These are phyloP conservation scores for Patiria pectinifera DNA, from an alignment of 53 echinoderm and acorn worm genomes.

Conservation along the genomic window DNA sequence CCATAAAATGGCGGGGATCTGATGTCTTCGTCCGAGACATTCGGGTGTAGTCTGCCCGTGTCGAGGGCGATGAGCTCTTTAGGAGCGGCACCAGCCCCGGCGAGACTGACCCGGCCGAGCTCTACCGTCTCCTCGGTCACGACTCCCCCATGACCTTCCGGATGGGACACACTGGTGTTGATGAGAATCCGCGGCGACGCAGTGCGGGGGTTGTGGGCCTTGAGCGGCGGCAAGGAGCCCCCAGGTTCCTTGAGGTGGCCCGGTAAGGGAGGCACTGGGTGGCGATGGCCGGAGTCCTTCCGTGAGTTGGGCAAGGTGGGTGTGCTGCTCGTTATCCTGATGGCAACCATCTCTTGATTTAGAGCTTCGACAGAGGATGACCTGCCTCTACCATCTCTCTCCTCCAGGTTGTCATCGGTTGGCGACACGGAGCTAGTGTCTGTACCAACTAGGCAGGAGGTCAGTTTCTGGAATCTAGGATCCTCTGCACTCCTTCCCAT, in stretches of 20 bases:
- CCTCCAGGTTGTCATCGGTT: background rate
- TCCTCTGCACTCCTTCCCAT: slow-evolving; percentile 47
- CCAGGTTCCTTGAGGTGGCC: slow-evolving; percentile 53
- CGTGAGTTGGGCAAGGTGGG: slow-evolving; percentile 23
- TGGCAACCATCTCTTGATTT: slow-evolving; percentile 51
- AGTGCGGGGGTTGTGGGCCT: slow-evolving; percentile 53
- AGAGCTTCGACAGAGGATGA: slow-evolving; percentile 38
- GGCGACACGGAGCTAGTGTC: background rate
- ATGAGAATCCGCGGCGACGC: slow-evolving; percentile 46
- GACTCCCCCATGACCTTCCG: background rate
- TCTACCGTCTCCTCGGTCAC: slow-evolving; percentile 49
- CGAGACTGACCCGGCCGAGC: background rate
- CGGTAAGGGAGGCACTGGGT: slow-evolving; percentile 12
- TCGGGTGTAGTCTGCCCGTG: background rate
- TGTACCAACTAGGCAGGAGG: slow-evolving; percentile 66
- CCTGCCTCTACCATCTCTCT: background rate
- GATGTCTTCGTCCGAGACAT: background rate
- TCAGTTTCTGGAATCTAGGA: slow-evolving; percentile 73
- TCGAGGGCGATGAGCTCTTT: slow-evolving; percentile 33
- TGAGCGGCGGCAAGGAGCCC: slow-evolving; percentile 14
- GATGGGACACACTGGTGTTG: slow-evolving; percentile 13
- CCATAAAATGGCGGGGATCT: slow-evolving; percentile 33
- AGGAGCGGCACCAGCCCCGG: background rate
- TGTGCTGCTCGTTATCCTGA: slow-evolving; percentile 55
- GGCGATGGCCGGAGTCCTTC: background rate